phyloP scores from a whole-genome alignment of 2,888 invertebrate species.

The Andricus curvator region DNA sequence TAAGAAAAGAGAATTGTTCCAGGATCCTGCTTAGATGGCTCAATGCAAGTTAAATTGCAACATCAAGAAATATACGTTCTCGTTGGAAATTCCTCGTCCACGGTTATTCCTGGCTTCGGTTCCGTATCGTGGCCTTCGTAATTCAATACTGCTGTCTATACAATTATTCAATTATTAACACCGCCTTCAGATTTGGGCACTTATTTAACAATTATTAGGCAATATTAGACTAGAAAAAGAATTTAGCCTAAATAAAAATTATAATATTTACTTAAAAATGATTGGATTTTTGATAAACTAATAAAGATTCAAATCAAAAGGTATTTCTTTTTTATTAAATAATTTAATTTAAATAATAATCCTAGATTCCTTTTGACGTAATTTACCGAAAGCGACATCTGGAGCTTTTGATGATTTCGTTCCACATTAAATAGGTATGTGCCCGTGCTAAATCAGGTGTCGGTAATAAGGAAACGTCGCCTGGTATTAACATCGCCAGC shows the following conservation, averaged over 20 bases:
- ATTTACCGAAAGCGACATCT: no score
- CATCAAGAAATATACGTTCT: conserved; percentile 4
- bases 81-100: conserved; percentile 30
- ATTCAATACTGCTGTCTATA: conserved; percentile 29
- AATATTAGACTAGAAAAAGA: background rate
- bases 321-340: no score
- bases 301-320: no score
- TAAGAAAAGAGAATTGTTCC: background rate
- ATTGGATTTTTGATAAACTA: background rate
- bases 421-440: no score
- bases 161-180: conserved; percentile 13
- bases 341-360: no score
- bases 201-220: background rate
- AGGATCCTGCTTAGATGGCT: conserved; percentile 22
- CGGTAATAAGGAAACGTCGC: no score
- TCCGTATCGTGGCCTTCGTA: conserved; percentile 26
- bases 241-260: background rate
- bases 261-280: background rate
- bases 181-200: background rate
- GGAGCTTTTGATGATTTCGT: no score
- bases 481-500: no score
- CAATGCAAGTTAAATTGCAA: conserved; percentile 32
- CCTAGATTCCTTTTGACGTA: no score
- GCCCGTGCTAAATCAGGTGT: no score
- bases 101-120: conserved; percentile 31